A percentile compares a stretch with the other conserved stretches of the same genome.
These are phyloP conservation scores for Meta bourneti DNA, from an alignment of 2,888 invertebrate species.

Conservation along the genomic window DNA sequence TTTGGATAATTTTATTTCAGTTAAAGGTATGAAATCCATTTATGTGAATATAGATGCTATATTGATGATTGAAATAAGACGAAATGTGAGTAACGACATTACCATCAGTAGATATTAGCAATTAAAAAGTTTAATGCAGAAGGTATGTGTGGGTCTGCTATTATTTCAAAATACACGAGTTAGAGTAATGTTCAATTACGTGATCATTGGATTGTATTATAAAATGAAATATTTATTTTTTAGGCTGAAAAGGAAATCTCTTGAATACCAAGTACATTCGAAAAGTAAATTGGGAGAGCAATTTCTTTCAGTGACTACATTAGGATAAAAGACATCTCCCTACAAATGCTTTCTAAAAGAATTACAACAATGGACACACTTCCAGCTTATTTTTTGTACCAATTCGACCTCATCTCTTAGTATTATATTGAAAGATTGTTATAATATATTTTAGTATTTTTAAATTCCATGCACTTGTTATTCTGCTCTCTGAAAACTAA, in stretches of 20 bases:
- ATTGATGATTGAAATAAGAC: too few relatives aligned
- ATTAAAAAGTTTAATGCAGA: too few relatives aligned
- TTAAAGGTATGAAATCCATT: too few relatives aligned
- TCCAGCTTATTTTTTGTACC: conserved; percentile 5
- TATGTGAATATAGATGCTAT: too few relatives aligned
- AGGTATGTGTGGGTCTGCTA: too few relatives aligned
- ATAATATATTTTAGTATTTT: not conserved
- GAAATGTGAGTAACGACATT: too few relatives aligned
- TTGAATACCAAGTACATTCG: not conserved
- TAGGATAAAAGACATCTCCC: not conserved
- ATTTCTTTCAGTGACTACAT: conserved; percentile 5
- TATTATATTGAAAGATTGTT: not conserved
- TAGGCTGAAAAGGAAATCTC: conserved; percentile 55
- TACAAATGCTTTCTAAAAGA: conserved; percentile 14
- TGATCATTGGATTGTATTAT: too few relatives aligned
- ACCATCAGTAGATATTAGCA: too few relatives aligned
- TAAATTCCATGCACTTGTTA: not conserved
- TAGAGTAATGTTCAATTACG: too few relatives aligned
- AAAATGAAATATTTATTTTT: not conserved
- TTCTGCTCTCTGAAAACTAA: too few relatives aligned
- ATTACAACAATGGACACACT: conserved; percentile 11
- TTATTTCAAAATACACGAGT: too few relatives aligned
- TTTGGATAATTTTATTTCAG: too few relatives aligned
- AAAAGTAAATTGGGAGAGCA: not conserved
- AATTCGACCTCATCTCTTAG: not conserved